Evolutionary conservation across 2,888 invertebrate species (phyloP).

Genomic region (Stegana nigrithorax): DNA sequence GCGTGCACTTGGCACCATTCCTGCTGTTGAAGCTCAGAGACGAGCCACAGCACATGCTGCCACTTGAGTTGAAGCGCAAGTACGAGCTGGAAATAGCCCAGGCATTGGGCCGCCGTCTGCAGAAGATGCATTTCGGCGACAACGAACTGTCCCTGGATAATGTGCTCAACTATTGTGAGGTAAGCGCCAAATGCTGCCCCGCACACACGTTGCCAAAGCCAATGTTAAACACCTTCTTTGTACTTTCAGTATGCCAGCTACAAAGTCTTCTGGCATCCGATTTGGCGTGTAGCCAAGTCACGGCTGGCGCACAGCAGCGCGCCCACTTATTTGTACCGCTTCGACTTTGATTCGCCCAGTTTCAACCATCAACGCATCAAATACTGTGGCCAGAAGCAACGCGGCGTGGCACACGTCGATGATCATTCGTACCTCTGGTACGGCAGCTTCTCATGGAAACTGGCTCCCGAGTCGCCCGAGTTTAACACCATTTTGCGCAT

Average conservation of each 20-base stretch:
- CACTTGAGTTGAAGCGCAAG: constrained; percentile 47
- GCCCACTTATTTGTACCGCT: constrained; percentile 65
- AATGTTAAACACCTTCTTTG: neutral
- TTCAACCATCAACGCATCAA: constrained; percentile 63
- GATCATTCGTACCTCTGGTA: constrained; percentile 66
- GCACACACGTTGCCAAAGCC: neutral
- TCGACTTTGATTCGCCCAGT: constrained; percentile 64
- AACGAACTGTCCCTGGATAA: constrained; percentile 59
- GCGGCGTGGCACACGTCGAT: constrained; percentile 65
- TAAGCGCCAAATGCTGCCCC: no score
- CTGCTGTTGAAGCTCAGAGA: constrained; percentile 46
- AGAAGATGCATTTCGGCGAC: constrained; percentile 47
- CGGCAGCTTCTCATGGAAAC: constrained; percentile 55
- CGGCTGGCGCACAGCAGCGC: constrained; percentile 44
- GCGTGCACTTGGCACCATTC: constrained; percentile 47
- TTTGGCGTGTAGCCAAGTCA: constrained; percentile 48
- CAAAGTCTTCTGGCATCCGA: constrained; percentile 65
- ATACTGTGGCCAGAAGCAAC: constrained; percentile 55
- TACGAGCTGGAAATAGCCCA: constrained; percentile 41
- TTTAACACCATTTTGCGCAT: constrained; percentile 63
- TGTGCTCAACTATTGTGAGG: constrained; percentile 61
- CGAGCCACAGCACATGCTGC: constrained; percentile 56
- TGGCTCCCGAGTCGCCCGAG: constrained; percentile 54
- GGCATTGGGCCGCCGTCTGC: constrained; percentile 39
- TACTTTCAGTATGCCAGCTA: constrained; percentile 60